phyloP scores from a whole-genome alignment of 2,797 vertebrate species.

The Acrossocheilus fasciatus region DNA sequence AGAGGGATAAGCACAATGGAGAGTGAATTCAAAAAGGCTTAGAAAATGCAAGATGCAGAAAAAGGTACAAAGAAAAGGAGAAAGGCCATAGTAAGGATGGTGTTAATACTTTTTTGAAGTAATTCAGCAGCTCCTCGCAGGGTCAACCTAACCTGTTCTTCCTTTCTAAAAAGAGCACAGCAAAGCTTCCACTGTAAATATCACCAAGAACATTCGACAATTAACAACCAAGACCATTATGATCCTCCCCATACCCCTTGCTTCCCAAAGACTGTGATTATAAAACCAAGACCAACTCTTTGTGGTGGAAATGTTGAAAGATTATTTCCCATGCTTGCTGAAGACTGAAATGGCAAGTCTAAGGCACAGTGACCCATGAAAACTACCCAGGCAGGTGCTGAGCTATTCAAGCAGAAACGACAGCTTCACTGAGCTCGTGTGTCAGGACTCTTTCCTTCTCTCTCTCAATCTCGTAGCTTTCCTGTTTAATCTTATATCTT shows the following conservation, averaged over 20 bases:
- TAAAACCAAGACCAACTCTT: slow-evolving; percentile 28
- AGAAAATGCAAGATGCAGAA: not conserved
- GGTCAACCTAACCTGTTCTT: slow-evolving; percentile 8
- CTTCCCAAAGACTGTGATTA: not conserved
- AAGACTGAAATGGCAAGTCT: slow-evolving; percentile 45
- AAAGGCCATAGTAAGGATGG: not conserved
- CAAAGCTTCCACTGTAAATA: not conserved
- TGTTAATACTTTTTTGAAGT: not conserved
- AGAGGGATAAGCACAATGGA: not conserved
- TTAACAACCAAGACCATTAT: not conserved
- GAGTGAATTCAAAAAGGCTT: not conserved
- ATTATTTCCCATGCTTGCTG: slow-evolving; percentile 8
- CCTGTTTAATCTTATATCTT: not conserved
- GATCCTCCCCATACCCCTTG: not conserved
- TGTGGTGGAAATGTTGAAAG: not conserved
- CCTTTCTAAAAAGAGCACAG: slow-evolving; percentile 19
- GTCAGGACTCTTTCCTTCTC: slow-evolving; percentile 44
- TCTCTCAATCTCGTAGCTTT: slow-evolving; percentile 23
- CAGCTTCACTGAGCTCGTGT: slow-evolving; percentile 42
- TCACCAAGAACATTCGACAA: not conserved
- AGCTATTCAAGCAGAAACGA: slow-evolving; percentile 52
- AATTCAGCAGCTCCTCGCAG: not conserved
- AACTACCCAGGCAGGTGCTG: slow-evolving; percentile 36
- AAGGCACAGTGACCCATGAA: slow-evolving; percentile 55
- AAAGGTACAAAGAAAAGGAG: not conserved